A percentile compares a stretch with the other conserved stretches of the same genome.
These are phyloP conservation scores for Dinomys branickii DNA, from an alignment of 2,113 vertebrate species.

Conservation along the genomic window DNA sequence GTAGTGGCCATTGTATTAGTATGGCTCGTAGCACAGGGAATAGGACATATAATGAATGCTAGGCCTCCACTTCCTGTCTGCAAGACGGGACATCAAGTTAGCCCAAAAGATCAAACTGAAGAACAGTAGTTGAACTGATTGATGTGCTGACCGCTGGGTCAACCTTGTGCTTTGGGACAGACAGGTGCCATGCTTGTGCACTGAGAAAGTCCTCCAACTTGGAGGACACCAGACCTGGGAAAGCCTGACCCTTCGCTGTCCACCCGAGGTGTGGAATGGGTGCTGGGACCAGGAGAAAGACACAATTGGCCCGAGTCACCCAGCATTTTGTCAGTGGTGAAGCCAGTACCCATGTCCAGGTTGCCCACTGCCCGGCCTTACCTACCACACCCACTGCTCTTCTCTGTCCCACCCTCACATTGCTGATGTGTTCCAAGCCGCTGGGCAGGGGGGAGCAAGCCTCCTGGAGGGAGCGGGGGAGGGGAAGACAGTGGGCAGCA, in stretches of 20 bases:
- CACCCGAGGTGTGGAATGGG: neutral
- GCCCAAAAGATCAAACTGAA: neutral
- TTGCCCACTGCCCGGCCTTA: neutral
- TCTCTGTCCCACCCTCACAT: conserved; percentile 39
- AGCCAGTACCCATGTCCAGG: conserved; percentile 2
- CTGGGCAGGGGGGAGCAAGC: neutral
- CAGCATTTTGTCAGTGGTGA: neutral
- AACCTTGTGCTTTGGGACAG: neutral
- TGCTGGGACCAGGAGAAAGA: neutral
- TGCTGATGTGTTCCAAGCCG: conserved; percentile 34
- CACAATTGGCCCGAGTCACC: neutral
- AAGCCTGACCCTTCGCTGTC: neutral
- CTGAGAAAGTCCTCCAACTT: neutral
- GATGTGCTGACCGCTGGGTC: neutral
- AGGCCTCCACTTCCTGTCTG: neutral
- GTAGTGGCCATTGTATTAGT: neutral
- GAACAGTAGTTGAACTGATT: neutral
- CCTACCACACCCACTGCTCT: neutral
- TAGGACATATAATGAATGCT: neutral
- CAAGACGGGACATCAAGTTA: neutral
- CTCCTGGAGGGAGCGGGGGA: neutral
- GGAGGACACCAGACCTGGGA: neutral
- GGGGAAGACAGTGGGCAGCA: neutral
- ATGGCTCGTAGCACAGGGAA: neutral
- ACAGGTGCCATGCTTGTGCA: fast-evolving